Base-by-base conservation (phyloP, 1,140 invertebrate species). In the Caenorhabditis remanei region DNA sequence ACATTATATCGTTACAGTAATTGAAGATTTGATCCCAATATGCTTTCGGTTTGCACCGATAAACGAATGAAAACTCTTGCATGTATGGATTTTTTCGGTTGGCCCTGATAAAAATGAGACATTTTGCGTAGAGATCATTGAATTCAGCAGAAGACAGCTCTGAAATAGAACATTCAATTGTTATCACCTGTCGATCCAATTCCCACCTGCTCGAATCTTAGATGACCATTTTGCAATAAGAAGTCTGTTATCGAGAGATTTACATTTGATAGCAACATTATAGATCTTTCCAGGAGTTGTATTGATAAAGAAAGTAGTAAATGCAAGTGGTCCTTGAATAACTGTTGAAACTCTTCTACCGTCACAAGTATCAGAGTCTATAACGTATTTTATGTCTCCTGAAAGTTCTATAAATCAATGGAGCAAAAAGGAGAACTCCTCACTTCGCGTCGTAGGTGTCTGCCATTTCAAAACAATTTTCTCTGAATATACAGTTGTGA, bases 21-120 rank as follows among this genome's bases (percentile, higher is more conserved):
- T 7, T 32, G n/a, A 83, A 43, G 16, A 92, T 88, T 63, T 92
- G 86, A 40, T 92, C 90, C 88, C 89, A 92, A 79, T 93, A 92
- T 32, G 53, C 41, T 41, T 90, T 86, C 5, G 92, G 92, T 83
- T 92, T 92, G 67, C 90, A 92, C 67, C 91, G 89, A 67, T 90
- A 92, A n/a, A 91, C 21, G 4, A 19, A 5, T 14, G 21, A 24
- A 19, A 71, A 19, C 19, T 43, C 9, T n/a, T 71, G 65, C 65
- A 71, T 43, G 5, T 4, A 43, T 40, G 11, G 32, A 9, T 5
- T 61, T 61, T 21, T 16, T 61, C 16, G 24, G 8, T 65, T 46
- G 4, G 7, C 0, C 7, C 19, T 43, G 2, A 71, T 32, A 8
- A 71, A 43, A n/a, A 46, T 43, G 8, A 11, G 11, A 46, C 40